Conservation (phyloP, 2,888 invertebrate genomes). For the Lepas anatifera region DNA sequence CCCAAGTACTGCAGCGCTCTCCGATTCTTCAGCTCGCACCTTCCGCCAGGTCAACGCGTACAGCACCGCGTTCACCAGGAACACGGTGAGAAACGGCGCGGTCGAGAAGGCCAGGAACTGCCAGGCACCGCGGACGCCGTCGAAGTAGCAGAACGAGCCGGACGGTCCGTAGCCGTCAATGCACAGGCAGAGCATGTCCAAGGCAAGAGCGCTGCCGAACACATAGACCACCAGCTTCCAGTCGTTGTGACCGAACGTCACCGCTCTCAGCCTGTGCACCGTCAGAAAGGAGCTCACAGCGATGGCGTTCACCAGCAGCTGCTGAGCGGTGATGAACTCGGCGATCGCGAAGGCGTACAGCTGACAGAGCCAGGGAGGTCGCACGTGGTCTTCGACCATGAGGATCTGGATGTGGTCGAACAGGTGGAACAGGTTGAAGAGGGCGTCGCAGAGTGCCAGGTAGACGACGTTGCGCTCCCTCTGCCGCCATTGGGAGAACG, state of each 20-base stretch:
- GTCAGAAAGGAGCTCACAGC: not conserved
- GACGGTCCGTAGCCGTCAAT: not conserved
- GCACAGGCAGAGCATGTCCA: not conserved
- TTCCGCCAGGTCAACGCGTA: not conserved
- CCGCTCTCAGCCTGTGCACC: not conserved
- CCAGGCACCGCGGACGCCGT: not conserved
- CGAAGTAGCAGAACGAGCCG: conserved; percentile 11
- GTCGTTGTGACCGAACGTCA: not conserved
- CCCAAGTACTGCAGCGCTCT: not conserved
- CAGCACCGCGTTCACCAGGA: not conserved
- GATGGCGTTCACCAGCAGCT: not conserved
- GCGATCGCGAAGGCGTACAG: not conserved
- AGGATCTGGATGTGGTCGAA: conserved; percentile 1
- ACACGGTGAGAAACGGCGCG: not conserved
- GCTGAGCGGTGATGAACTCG: conserved; percentile 1
- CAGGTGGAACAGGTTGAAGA: conserved; percentile 7
- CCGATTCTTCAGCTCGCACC: not conserved
- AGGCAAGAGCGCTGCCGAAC: not conserved
- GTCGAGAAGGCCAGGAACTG: not conserved
- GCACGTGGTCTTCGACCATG: not conserved
- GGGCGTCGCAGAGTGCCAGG: not conserved
- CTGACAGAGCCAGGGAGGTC: not conserved
- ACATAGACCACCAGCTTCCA: not conserved
- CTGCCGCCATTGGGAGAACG: not conserved
- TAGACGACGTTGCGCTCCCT: not conserved